Conservation (phyloP, 2,888 invertebrate genomes). For the Pogonocherus hispidulus region DNA sequence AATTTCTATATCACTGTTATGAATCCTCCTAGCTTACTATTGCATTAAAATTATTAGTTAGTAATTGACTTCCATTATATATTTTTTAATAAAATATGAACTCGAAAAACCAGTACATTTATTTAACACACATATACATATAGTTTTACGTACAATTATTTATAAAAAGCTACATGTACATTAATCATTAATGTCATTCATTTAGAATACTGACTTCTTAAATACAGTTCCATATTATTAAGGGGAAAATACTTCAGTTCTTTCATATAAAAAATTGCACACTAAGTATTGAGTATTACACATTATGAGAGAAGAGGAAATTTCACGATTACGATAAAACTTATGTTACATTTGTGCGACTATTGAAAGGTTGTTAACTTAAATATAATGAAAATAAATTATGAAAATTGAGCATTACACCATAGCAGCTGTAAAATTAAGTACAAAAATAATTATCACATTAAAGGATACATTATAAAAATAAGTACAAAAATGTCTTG, state of each 20-base stretch:
- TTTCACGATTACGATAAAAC: background rate
- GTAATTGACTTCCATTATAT: background rate
- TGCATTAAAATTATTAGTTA: too few species aligned
- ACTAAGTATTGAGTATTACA: slow-evolving; percentile 19
- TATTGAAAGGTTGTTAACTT: background rate
- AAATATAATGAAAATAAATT: slow-evolving; percentile 23
- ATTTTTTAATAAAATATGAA: slow-evolving; percentile 17
- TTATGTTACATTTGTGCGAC: slow-evolving; percentile 16
- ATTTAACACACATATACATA: slow-evolving; percentile 49
- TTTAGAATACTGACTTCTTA: slow-evolving; percentile 48
- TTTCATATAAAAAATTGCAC: slow-evolving; percentile 32
- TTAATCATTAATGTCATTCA: slow-evolving; percentile 42
- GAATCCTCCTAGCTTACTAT: too few species aligned
- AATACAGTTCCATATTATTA: background rate
- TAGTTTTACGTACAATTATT: slow-evolving; percentile 39
- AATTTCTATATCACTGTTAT: too few species aligned
- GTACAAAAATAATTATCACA: slow-evolving; percentile 37
- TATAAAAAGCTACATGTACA: slow-evolving; percentile 54
- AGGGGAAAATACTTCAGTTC: background rate
- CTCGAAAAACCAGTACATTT: slow-evolving; percentile 53
- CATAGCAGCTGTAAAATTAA: slow-evolving; percentile 29
- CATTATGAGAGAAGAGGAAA: slow-evolving; percentile 4
- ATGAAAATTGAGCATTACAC: slow-evolving; percentile 43
- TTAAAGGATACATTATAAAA: slow-evolving; percentile 24
- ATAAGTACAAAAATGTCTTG: slow-evolving; percentile 32